A percentile compares a stretch with the other conserved stretches of the same genome.
Evolutionary conservation across 35 echinoderm and acorn worm genomes (phyloP).

Genomic region (Heliocidaris tuberculata): DNA sequence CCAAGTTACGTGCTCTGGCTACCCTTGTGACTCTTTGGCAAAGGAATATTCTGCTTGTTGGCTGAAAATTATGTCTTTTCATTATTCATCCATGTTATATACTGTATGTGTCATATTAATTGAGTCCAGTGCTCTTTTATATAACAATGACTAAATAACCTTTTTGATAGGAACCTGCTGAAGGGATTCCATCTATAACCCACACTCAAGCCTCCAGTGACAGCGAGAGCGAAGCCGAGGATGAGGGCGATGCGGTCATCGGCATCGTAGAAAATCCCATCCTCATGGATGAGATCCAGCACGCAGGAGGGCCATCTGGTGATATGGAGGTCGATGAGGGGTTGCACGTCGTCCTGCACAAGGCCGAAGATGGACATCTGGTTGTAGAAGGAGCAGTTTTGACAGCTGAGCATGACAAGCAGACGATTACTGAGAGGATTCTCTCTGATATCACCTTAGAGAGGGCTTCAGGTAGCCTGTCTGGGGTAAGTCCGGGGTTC

Average conservation of each 20-base stretch:
- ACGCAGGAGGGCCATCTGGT: not conserved
- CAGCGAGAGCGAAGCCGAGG: slow-evolving; percentile 38
- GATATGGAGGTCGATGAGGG: not conserved
- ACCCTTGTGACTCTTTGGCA: too few relatives aligned
- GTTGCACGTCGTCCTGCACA: slow-evolving; percentile 50
- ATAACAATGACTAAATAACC: not conserved
- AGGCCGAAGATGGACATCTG: slow-evolving; percentile 47
- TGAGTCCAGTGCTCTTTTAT: too few relatives aligned
- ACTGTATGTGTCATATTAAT: too few relatives aligned
- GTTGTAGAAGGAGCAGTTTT: slow-evolving; percentile 64
- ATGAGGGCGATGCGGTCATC: slow-evolving; percentile 55
- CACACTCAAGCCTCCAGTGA: not conserved
- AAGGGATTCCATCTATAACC: not conserved
- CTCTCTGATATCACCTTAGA: slow-evolving; percentile 39
- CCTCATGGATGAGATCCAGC: slow-evolving; percentile 50
- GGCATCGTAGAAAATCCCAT: slow-evolving; percentile 76
- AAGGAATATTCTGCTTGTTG: too few relatives aligned
- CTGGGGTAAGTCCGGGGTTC: not conserved
- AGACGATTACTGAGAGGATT: slow-evolving; percentile 65
- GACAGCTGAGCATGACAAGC: slow-evolving; percentile 8
- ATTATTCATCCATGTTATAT: too few relatives aligned
- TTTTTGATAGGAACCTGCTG: not conserved
- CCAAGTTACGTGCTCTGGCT: too few relatives aligned
- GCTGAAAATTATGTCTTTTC: too few relatives aligned
- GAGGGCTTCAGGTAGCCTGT: not conserved